Base-by-base conservation (phyloP, 2,113 vertebrate species). In the Trichomycterus rosablanca region DNA sequence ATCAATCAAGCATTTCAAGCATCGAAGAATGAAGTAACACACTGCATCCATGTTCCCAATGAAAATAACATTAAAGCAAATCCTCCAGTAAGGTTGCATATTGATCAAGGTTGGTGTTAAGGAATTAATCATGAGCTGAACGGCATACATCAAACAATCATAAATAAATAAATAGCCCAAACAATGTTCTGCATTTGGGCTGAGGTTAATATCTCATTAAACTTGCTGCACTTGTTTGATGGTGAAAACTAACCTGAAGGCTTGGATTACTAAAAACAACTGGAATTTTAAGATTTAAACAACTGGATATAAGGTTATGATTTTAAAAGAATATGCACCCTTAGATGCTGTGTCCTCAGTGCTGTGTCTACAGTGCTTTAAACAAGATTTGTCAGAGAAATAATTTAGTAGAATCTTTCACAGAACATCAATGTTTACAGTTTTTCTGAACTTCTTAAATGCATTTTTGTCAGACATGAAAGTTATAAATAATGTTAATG, bases 121-220 rank as follows among this genome's bases (percentile, higher is more conserved):
- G 75, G 76, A 82, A 91, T 90, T 88, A 93, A 91, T 91, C 85
- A 89, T 87, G 84, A 78, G 76, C 74, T 77, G 84, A 86, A 90
- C 88, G 88, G 86, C 83, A 82, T 88, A 89, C 89, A 92, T 93
- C 89, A 90, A 91, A 89, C 79, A 86, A 83, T 92, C 90, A 92
- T 91, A 89, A 70, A 84, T 89, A 92, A 93, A 87, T 91, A 88
- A 93, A 82, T 84, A 86, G 59, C 62, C 80, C 82, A 84, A 85
- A 86, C 84, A 88, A 89, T 91, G 87, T 80, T 87, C 86, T 84
- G 83, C 79, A 81, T 85, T 74, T 73, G 76, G 81, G 81, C 74
- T 80, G 82, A 72, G 86, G 74, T 84, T 78, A 66, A 63, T 91
- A 86, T 88, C 90, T 93, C 90, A 93, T 94, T 94, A 43, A n/a